Evolutionary conservation across 2,888 invertebrate genomes (phyloP), one percentile per base, ranked within the genome.

Genomic region (Balanococcus diminutus): DNA sequence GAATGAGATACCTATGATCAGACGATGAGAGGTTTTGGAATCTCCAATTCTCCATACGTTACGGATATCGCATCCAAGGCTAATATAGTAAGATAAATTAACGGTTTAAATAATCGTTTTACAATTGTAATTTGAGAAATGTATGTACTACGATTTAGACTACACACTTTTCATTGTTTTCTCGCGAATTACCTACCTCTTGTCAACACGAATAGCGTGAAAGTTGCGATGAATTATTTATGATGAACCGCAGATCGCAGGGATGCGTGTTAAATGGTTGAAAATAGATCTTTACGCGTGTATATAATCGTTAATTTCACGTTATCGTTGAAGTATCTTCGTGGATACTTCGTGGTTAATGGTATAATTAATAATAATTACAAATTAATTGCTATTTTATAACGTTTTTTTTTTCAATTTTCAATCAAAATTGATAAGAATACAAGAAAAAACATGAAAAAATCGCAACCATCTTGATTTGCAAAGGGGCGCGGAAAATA

Each of bases 201-300:
- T 36, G 8, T 79, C 36, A 79, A 79, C n/a, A 14, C 36, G 32
- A 32, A 32, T 6, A 11, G 75, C 75, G 75, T 79, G 75, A 79
- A 79, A 79, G 75, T 79, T 79, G n/a, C n/a, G 6, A 79, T 79
- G 19, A 79, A 79, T 79, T 36, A 79, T 79, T 79, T 79, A 79
- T 79, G 67, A 67, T 6, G 56, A 46, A 46, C n/a, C 22, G 5
- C 56, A 56, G 19, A 9, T 32, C 14, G 28, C 14, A 36, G 36
- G 75, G 75, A 79, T 79, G 75, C 75, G 36, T 79, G 75, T 36
- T 36, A 79, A 79, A 79, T 36, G 36, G 25, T 79, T 79, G 75
- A 36, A 79, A 79, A 79, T 36, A 19, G 32, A 79, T 79, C 75
- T 32, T 31, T 19, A 19, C 51, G 19, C 51, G 19, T 51, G 4